phyloP scores from a whole-genome alignment of 2,888 invertebrate genomes.

The Phanerotoma sp. region DNA sequence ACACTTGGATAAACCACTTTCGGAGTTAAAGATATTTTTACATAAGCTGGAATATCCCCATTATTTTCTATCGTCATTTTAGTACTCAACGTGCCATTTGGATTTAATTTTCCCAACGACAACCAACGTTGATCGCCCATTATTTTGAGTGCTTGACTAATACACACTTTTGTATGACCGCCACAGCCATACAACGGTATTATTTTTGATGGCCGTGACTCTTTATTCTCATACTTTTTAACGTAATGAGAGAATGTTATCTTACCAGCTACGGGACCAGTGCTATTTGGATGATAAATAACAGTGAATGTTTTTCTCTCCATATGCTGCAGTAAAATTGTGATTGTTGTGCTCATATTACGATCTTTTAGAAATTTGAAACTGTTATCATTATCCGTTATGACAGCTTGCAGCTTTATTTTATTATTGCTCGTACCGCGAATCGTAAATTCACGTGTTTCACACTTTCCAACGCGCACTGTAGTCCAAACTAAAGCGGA shows the following conservation, averaged over 20 bases:
- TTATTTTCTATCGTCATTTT: conserved; percentile 61
- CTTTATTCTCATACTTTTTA: conserved; percentile 33
- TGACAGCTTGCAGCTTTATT: conserved; percentile 60
- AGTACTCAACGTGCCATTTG: conserved; percentile 57
- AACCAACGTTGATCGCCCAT: conserved; percentile 63
- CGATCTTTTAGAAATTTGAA: conserved; percentile 40
- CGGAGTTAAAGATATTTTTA: conserved; percentile 50
- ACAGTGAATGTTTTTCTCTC: conserved; percentile 63
- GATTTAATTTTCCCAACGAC: conserved; percentile 61
- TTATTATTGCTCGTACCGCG: conserved; percentile 63
- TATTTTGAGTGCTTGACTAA: conserved; percentile 61
- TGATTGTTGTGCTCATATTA: conserved; percentile 42
- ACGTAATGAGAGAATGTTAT: conserved; percentile 60
- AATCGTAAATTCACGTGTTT: conserved; percentile 61
- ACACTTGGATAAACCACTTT: conserved; percentile 53
- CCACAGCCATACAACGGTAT: conserved; percentile 64
- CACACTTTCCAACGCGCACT: conserved; percentile 60
- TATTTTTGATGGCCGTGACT: conserved; percentile 37
- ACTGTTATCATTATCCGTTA: conserved; percentile 50
- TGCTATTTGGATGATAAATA: conserved; percentile 61
- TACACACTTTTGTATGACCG: conserved; percentile 60
- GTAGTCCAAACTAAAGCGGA: conserved; percentile 65
- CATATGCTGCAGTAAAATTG: conserved; percentile 60
- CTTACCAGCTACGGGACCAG: conserved; percentile 61
- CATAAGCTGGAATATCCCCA: conserved; percentile 63